Base-by-base conservation (phyloP, 2,113 vertebrate species). In the Zosterops pallidus region DNA sequence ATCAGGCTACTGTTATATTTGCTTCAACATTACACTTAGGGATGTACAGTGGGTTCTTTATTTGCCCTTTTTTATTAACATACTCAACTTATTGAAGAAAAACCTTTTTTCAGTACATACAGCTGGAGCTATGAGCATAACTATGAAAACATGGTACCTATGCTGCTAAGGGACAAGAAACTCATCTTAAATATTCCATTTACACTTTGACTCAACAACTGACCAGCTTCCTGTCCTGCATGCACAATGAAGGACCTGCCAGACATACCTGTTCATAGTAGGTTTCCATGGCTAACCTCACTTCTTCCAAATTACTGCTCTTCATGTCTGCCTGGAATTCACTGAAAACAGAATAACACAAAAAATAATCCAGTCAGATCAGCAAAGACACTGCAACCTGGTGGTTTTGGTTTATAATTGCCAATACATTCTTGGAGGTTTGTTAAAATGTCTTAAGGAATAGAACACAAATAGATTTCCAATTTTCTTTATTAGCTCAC, bases 311-410 rank as follows among this genome's bases (percentile, higher is more conserved):
- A 96, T 97, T 98, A 25, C 97, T 98, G 49, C 96, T 98, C 97
- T 98, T 99, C 81, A 98, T 47, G 14, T 99, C 98, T 41, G 98
- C 97, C 94, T 99, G 99, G 26, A 99, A 97, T 94, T 99, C 98
- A 94, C 99, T 99, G 85, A 56, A 87, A 95, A 95, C 1, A 82
- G 59, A 97, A 60, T 83, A 50, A 68, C 11, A 49, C 11, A 80
- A 85, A 85, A 86, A 79, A 75, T 8, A 79, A 35, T 22, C 5
- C 2, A 11, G 31, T 57, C 33, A 69, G 17, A 28, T 26, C 20
- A 23, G 14, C 19, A 67, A 49, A 25, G 31, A 83, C 1, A 3
- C 37, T 56, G 52, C 35, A 78, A 63, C 5, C 23, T 41, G n/a
- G 5, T 56, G 12, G 26, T 31, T n/a, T 77, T 39, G 8, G 20